Percentiles rank a stretch among this genome's conserved stretches.
Conservation (phyloP, 1,140 invertebrate genomes). For the Eriocheir sinensis region DNA sequence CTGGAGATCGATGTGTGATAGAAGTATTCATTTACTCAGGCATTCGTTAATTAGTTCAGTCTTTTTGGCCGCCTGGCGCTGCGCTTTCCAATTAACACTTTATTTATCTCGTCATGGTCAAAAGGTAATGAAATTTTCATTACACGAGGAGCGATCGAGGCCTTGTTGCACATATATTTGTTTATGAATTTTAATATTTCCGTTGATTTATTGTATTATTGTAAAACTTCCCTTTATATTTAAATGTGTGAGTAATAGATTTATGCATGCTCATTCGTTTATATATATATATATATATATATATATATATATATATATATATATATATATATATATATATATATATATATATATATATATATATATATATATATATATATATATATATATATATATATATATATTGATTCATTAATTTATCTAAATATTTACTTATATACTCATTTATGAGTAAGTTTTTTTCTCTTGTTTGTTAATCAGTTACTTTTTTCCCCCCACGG, state of each 20-base stretch:
- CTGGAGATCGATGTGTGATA: no score
- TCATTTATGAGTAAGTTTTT: slow-evolving; percentile 30
- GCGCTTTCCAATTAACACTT: no score
- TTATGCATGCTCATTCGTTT: neutral
- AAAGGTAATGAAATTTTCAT: no score
- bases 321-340: neutral
- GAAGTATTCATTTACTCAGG: no score
- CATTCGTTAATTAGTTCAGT: no score
- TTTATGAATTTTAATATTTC: no score
- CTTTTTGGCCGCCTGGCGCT: no score
- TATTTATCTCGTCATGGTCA: no score
- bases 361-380: slow-evolving; percentile 44
- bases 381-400: slow-evolving; percentile 50
- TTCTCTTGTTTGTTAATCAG: neutral
- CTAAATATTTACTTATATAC: slow-evolving; percentile 45
- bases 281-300: slow-evolving; percentile 53
- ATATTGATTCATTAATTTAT: slow-evolving; percentile 36
- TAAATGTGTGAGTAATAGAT: neutral
- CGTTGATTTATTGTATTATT: no score
- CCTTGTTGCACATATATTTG: no score
- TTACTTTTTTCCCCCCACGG: neutral
- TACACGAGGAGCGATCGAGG: no score
- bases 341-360: neutral
- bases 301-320: slow-evolving; percentile 28
- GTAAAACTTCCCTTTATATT: no score